Base-by-base conservation (phyloP, 2,797 vertebrate species). In the Cyclura pinguis region DNA sequence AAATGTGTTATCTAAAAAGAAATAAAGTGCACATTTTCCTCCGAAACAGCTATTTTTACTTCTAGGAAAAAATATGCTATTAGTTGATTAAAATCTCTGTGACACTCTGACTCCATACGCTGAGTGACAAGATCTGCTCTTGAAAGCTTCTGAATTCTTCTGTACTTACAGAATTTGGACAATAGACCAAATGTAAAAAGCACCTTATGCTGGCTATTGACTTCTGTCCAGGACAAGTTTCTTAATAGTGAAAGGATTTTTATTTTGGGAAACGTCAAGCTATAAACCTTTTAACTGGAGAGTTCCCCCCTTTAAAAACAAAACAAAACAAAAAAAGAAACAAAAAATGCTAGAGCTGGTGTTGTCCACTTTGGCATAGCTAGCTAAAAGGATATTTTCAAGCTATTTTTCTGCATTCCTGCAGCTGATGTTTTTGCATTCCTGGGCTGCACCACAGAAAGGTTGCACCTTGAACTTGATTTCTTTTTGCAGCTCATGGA, bases 401-500 rank as follows among this genome's bases (percentile, higher is more conserved):
- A 90, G 27, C 1, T 42, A 6, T 22, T 50, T 80, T 92, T n/a
- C n/a, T n/a, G n/a, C n/a, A n/a, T n/a, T n/a, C n/a, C n/a, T n/a
- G n/a, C 69, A 32, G 47, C 0, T 88, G 8, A 64, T 84, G 7
- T 81, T 92, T 89, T 8, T 69, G 52, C 29, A 1, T n/a, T 84
- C 67, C 20, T 35, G 35, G 57, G 35, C 3, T 90, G 90, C 91
- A 80, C 93, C 18, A 77, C 27, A 73, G 86, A 86, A 92, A 93
- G 89, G 85, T 91, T 74, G 89, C 1, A 57, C 42, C 47, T 52
- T 47, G 18, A 78, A 89, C 32, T 55, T 78, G 20, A 47, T 89
- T 88, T 92, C 89, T 93, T 89, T 47, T 18, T 76, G 74, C 73
- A 95, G 90, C 76, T 89, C 91, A 86, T 90, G 89, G 91, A 91